Base-by-base conservation (phyloP, 2,113 vertebrate species). In the Thomomys bottae region DNA sequence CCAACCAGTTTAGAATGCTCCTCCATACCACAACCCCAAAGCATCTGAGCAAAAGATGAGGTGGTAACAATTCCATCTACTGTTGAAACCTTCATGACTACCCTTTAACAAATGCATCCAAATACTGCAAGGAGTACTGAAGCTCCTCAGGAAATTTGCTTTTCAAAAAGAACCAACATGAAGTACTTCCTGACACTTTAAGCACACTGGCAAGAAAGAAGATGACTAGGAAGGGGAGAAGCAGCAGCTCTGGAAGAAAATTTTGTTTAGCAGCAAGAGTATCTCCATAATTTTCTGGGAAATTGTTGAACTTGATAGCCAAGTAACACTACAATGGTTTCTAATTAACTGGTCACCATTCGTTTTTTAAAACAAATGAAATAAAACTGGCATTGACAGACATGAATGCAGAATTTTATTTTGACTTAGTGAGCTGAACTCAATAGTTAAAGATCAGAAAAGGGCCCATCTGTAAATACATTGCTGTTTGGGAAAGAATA, bases 121-220 rank as follows among this genome's bases (percentile, higher is more conserved):
- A 94, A 67, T n/a, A 77, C 42, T 83, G 34, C 61, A 36, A 85
- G 79, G 86, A 70, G 32, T 21, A 66, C 1, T 57, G 59, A 59
- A 12, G 1, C 70, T 67, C 82, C 82, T 94, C 73, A 81, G 87
- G 76, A 87, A 91, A 78, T 66, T 57, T 11, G 17, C 24, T 78
- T 85, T 89, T 64, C n/a, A 73, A 84, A n/a, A 64, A n/a, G 72
- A 89, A 81, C 77, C 18, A 45, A 79, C 88, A 88, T 9, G 15
- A 94, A 61, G 1, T 81, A 87, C 76, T 8, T 54, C 66, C 28
- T 20, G 73, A 49, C 8, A 34, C 21, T 42, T 42, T 61, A 76
- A 87, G 59, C 38, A 71, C 89, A 72, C 85, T 21, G 75, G 49
- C 20, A 45, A n/a, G n/a, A 38, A 12, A 34, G 30, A 18, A 68